These are phyloP conservation scores for Thunnus maccoyii DNA, from an alignment of 2,113 vertebrate species.

Conservation along the genomic window DNA sequence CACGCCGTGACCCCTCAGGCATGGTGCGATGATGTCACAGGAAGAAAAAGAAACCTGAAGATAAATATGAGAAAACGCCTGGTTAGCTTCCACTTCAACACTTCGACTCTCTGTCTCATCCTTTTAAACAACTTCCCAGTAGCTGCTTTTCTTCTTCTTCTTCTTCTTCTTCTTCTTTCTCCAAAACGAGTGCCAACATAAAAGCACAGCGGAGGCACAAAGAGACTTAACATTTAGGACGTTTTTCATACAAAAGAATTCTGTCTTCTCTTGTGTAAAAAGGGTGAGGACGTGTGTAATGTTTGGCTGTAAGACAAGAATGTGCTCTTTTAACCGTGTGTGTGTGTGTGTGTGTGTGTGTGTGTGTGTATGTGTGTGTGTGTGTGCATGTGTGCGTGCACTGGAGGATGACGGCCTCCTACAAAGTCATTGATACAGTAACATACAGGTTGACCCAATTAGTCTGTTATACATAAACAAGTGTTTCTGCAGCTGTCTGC, in stretches of 20 bases:
- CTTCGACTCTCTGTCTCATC: background rate
- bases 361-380: slow-evolving; percentile 30
- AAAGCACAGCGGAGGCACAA: background rate
- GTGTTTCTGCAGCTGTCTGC: slow-evolving; percentile 67
- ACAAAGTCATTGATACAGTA: slow-evolving; percentile 52
- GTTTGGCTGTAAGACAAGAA: slow-evolving; percentile 76
- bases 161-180: background rate
- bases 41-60: slow-evolving; percentile 79
- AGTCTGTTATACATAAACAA: slow-evolving; percentile 24
- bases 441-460: slow-evolving; percentile 59
- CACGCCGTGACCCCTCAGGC: slow-evolving; percentile 85
- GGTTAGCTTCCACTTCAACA: slow-evolving; percentile 9
- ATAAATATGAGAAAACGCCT: background rate
- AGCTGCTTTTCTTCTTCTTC: background rate
- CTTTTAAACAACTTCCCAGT: background rate
- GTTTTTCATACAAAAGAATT: background rate
- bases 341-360: slow-evolving; percentile 27
- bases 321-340: slow-evolving; percentile 38
- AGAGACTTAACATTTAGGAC: background rate
- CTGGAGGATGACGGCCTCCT: slow-evolving; percentile 36
- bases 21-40: slow-evolving; percentile 84
- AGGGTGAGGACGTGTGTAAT: slow-evolving; percentile 69
- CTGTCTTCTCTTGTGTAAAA: slow-evolving; percentile 29
- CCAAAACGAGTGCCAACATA: background rate
- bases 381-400: slow-evolving; percentile 20